Evolutionary conservation across 2,113 vertebrate genomes (phyloP).

Genomic region (Ancistrus triradiatus): DNA sequence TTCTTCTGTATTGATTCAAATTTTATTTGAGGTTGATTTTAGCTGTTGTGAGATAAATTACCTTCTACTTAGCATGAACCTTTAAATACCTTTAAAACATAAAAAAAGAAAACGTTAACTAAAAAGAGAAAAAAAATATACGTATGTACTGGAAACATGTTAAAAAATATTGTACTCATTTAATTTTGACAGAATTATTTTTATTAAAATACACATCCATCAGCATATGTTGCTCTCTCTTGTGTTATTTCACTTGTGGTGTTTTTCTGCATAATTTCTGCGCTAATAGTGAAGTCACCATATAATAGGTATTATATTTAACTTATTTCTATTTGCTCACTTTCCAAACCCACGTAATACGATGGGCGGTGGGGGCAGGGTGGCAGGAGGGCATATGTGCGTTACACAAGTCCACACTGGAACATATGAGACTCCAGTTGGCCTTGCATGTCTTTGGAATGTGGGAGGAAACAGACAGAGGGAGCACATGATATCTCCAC

Average conservation of each 20-base stretch:
- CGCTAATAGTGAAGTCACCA: no score
- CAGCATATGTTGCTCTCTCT: conserved; percentile 63
- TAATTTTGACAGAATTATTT: conserved; percentile 99
- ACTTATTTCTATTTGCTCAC: no score
- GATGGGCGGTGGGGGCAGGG: no score
- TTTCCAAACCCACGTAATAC: no score
- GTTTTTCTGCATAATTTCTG: conserved; percentile 24
- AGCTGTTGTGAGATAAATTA: conserved; percentile 85
- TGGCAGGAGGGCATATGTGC: no score
- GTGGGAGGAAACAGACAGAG: no score
- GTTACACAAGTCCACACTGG: no score
- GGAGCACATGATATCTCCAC: no score
- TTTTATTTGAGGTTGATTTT: conserved; percentile 79
- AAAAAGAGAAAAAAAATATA: conserved; percentile 64
- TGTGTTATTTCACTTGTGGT: no score
- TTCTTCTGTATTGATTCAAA: conserved; percentile 63
- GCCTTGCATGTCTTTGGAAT: no score
- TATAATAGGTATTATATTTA: no score
- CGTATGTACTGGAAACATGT: conserved; percentile 87
- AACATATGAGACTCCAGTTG: no score
- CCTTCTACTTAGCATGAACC: conserved; percentile 88
- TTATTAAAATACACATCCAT: conserved; percentile 99
- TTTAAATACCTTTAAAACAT: conserved; percentile 82
- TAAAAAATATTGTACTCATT: conserved; percentile 89
- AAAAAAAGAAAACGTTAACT: conserved; percentile 66